A percentile compares a stretch with the other conserved stretches of the same genome.
phyloP scores from a whole-genome alignment of 2,113 vertebrate species.

The Nesoenas mayeri region DNA sequence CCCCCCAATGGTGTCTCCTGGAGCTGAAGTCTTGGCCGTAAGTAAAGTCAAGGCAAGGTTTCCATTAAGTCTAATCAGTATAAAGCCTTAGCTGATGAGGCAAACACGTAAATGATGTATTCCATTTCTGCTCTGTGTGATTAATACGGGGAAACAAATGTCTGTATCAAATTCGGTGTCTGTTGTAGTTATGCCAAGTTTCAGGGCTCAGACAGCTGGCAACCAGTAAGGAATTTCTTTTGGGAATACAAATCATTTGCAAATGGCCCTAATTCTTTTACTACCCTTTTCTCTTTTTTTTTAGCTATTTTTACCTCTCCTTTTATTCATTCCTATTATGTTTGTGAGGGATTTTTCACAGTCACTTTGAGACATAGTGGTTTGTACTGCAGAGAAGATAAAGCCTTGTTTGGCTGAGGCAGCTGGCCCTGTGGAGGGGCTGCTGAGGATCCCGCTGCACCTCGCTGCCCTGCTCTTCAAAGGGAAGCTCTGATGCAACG shows the following conservation, averaged over 20 bases:
- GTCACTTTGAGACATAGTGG: not conserved
- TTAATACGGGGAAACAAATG: constrained; percentile 70
- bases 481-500: not conserved
- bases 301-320: not conserved
- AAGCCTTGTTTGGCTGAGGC: not conserved
- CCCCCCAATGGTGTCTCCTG: not conserved
- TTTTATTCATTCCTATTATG: not conserved
- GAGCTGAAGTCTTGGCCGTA: not conserved
- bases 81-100: constrained; percentile 32
- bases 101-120: constrained; percentile 10
- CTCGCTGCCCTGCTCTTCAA: not conserved
- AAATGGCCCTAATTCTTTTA: constrained; percentile 42
- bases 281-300: not conserved
- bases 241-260: not conserved
- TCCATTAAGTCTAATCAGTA: not conserved
- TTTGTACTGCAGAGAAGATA: not conserved
- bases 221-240: constrained; percentile 9
- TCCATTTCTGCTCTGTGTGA: constrained; percentile 62
- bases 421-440: accelerated
- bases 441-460: not conserved
- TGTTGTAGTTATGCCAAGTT: constrained; percentile 62
- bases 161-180: constrained; percentile 71
- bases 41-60: not conserved
- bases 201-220: constrained; percentile 68
- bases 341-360: constrained; percentile 26